These are phyloP conservation scores for Xiphydria camelus DNA, from an alignment of 2,888 invertebrate genomes.

Conservation along the genomic window DNA sequence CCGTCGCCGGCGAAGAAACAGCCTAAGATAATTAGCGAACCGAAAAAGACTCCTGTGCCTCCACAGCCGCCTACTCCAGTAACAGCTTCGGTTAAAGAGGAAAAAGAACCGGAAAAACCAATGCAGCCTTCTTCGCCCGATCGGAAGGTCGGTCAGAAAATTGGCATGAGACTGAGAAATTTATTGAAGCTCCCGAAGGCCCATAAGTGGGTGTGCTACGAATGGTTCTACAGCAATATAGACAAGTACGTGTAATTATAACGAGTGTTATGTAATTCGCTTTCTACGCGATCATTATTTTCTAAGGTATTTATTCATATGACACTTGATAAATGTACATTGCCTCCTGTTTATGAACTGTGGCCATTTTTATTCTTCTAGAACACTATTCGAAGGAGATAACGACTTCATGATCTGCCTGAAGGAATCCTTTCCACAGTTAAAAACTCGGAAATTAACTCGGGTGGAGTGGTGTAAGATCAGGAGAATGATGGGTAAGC, in stretches of 20 bases:
- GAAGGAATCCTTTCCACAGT: constrained; percentile 89
- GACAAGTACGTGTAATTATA: constrained; percentile 67
- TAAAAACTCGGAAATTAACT: constrained; percentile 82
- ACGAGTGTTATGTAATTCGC: neutral
- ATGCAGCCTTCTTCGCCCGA: constrained; percentile 66
- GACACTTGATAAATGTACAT: no score
- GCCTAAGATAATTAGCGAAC: constrained; percentile 25
- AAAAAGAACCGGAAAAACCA: constrained; percentile 46
- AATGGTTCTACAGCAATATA: constrained; percentile 99
- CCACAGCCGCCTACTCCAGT: constrained; percentile 38
- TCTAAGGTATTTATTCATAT: constrained; percentile 2
- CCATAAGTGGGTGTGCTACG: constrained; percentile 98
- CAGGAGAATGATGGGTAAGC: constrained; percentile 95
- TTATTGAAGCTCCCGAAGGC: constrained; percentile 96
- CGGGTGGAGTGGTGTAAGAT: constrained; percentile 96
- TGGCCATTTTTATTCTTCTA: constrained; percentile 55
- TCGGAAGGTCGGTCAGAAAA: constrained; percentile 84
- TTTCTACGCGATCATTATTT: neutral
- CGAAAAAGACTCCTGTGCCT: constrained; percentile 11
- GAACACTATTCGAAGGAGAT: constrained; percentile 90
- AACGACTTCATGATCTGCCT: constrained; percentile 96
- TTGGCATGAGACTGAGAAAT: constrained; percentile 87
- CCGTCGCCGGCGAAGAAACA: constrained; percentile 60
- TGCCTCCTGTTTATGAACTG: no score
- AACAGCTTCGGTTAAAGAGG: constrained; percentile 48